Conservation (phyloP, 2,888 invertebrate species). For the Smittia aterrima region DNA sequence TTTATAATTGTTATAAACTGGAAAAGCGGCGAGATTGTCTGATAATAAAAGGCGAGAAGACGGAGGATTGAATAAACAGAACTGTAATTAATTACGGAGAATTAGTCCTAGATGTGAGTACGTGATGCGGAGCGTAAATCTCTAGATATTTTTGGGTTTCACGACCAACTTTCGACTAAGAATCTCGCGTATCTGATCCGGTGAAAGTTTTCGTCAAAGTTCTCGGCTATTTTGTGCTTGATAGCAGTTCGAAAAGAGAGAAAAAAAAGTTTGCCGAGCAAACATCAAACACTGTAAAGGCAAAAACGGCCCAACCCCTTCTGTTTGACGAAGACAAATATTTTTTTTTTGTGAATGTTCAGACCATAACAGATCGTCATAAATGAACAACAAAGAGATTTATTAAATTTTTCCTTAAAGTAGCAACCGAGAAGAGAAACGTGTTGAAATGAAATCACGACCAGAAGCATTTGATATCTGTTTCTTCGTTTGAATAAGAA, state of each 20-base stretch:
- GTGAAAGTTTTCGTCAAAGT: not conserved
- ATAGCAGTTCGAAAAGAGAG: not conserved
- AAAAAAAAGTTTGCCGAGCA: not conserved
- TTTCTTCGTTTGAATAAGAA: no score
- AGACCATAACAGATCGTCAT: no score
- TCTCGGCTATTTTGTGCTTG: not conserved
- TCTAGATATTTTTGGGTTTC: not conserved
- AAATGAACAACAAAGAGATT: no score
- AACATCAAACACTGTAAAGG: not conserved
- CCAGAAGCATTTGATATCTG: no score
- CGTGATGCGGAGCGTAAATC: not conserved
- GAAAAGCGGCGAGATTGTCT: not conserved
- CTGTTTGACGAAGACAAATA: not conserved
- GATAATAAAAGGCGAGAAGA: not conserved
- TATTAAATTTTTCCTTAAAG: no score
- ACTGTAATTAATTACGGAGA: not conserved
- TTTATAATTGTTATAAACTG: no score
- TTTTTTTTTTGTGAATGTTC: not conserved
- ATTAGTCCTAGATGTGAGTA: not conserved
- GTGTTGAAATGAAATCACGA: no score
- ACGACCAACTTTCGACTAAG: not conserved
- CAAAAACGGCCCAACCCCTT: not conserved
- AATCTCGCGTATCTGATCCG: not conserved
- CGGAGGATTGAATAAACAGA: not conserved
- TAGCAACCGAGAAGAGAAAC: no score